Evolutionary conservation across 2,797 vertebrate genomes (phyloP), one percentile per base, ranked within the genome.

Genomic region (Vultur gryphus): DNA sequence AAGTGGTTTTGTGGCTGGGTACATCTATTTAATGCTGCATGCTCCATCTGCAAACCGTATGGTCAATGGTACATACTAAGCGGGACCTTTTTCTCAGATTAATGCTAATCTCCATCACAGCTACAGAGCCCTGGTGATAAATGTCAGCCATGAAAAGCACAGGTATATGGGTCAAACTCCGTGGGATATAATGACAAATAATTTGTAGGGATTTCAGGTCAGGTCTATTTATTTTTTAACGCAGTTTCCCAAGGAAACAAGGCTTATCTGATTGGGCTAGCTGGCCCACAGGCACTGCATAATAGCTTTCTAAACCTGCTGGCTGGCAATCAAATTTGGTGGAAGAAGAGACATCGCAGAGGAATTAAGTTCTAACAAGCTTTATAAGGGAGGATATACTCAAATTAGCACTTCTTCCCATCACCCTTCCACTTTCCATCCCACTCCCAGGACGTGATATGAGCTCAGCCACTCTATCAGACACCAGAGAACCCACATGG

Each of bases 1-100:
- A 95, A 87, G 77, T 44, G 71, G 67, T 67, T 96, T 97, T 90
- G 83, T 93, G 75, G 23, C 92, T 82, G 73, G 72, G 58, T 83
- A 77, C 90, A 84, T 81, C 54, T 37, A 62, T 93, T 90, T 69
- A 90, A 39, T 73, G 71, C 69, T 79, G 52, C 75, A 26, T 8
- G 25, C 79, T 89, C 55, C 25, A 39, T 70, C 71, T 73, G 64
- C 64, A 94, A 54, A 52, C 86, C 20, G 29, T 4, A 11, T 10
- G 64, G 71, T 44, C 92, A 37, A 4, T 31, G 89, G 90, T 4
- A 69, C 35, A 13, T 8, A 26, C 13, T 55, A 48, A 84, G 65
- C 5, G 7, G 31, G 82, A 87, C 52, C n/a, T 71, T 84, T 82
- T 61, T 16, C 86, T 77, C 54, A 31, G 35, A 59, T 67, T 90